Percentiles rank a stretch among this genome's conserved stretches.
Evolutionary conservation across 2,888 invertebrate genomes (phyloP).

Genomic region (Andrena dorsata): DNA sequence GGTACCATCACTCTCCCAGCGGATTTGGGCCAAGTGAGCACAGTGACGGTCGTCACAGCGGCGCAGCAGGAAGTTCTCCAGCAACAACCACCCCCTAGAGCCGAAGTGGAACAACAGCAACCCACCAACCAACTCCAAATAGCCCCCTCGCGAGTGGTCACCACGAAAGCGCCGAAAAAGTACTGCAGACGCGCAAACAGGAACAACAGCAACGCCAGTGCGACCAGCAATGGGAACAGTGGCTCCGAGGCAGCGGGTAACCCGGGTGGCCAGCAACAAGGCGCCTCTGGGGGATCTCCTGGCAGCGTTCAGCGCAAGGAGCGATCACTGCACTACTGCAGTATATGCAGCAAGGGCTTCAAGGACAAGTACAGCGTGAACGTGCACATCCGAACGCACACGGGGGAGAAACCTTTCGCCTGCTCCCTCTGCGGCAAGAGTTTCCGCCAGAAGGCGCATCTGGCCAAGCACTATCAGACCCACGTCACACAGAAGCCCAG

Average conservation of each 20-base stretch:
- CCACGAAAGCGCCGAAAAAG: constrained; percentile 88
- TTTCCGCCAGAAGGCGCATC: constrained; percentile 95
- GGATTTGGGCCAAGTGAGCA: constrained; percentile 82
- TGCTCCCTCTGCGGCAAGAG: constrained; percentile 97
- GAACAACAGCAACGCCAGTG: constrained; percentile 76
- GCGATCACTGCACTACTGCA: constrained; percentile 95
- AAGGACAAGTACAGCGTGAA: constrained; percentile 99
- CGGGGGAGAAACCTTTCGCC: constrained; percentile 98
- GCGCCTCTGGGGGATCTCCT: constrained; percentile 84
- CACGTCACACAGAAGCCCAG: constrained; percentile 93
- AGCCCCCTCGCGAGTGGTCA: constrained; percentile 87
- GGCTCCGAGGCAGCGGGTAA: constrained; percentile 47
- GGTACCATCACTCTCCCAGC: constrained; percentile 83
- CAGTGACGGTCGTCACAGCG: constrained; percentile 83
- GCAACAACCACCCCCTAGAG: constrained; percentile 79
- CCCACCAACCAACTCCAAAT: constrained; percentile 85
- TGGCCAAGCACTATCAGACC: constrained; percentile 97
- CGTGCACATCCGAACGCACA: constrained; percentile 98
- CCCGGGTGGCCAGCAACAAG: constrained; percentile 70
- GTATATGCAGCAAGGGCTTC: constrained; percentile 97
- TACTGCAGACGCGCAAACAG: constrained; percentile 89
- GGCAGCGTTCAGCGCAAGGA: constrained; percentile 90
- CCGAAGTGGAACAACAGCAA: constrained; percentile 85
- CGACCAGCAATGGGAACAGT: constrained; percentile 69
- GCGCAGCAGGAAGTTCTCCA: constrained; percentile 78